Evolutionary conservation across 2,797 vertebrate species (phyloP).

Genomic region (Premnoplex brunnescens): DNA sequence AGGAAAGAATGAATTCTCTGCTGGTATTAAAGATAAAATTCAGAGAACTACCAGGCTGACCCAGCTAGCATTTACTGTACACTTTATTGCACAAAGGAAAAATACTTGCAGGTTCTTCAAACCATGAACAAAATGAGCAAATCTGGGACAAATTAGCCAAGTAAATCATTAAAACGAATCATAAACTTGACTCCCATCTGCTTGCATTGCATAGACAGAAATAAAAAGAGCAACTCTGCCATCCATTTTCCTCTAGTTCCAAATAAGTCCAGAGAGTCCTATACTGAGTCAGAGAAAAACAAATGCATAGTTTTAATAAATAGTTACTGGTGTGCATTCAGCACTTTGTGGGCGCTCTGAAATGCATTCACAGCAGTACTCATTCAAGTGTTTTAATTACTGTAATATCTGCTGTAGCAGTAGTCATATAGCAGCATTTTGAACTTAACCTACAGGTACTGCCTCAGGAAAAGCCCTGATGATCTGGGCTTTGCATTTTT

Average conservation of each 20-base stretch:
- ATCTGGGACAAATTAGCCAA: not conserved
- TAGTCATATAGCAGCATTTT: not conserved
- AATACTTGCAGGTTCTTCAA: slow-evolving; percentile 1
- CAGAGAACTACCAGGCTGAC: not conserved
- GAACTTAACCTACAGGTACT: not conserved
- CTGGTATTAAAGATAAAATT: not conserved
- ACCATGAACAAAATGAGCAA: not conserved
- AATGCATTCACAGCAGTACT: not conserved
- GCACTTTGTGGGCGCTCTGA: not conserved
- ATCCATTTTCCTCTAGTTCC: not conserved
- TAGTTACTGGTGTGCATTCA: not conserved
- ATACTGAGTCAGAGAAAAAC: not conserved
- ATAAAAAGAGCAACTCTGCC: not conserved
- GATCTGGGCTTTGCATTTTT: not conserved
- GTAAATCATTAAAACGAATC: not conserved
- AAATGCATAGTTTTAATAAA: not conserved
- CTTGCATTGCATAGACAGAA: not conserved
- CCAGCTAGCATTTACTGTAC: not conserved
- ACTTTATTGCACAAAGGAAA: not conserved
- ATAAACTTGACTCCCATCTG: not conserved
- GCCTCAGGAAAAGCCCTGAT: not conserved
- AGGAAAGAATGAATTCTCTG: not conserved
- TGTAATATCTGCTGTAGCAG: not conserved
- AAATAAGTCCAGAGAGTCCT: not conserved
- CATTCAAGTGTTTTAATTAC: slow-evolving; percentile 19